Base-by-base conservation (phyloP, 2,797 vertebrate genomes). In the Tenualosa ilisha region DNA sequence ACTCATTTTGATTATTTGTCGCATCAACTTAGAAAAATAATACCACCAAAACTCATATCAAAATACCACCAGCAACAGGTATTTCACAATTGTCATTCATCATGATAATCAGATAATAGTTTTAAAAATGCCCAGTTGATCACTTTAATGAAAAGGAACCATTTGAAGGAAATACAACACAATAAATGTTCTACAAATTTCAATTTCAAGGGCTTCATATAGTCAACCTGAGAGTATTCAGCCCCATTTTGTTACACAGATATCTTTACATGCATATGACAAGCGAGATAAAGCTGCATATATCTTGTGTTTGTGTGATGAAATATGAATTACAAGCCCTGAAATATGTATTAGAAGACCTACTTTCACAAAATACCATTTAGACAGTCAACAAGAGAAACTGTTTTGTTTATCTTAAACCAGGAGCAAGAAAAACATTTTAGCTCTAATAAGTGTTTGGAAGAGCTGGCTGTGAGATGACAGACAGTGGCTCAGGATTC, bases 351-450 rank as follows among this genome's bases (percentile, higher is more conserved):
- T 56, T 56, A 72, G 31, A 31, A 24, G 81, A 82, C 81, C 46
- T n/a, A 24, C n/a, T 82, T 53, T 82, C 53, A 82, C 53, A 56
- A 82, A 49, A 40, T 82, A 37, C 15, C 37, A 46, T 8, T 20
- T 7, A 22, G 72, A 46, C 40, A 79, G 72, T 79, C 72, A 79
- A 46, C 72, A 79, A 79, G 72, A 79, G 72, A 79, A 46, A 22
- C 37, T 1, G 40, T 43, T 79, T 46, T 46, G 72, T 79, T 79
- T 22, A 22, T 17, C 72, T 40, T 43, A 79, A 79, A 79, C 37
- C 17, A 46, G 17, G 72, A 20, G 72, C 72, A 43, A 79, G 40
- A 79, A 3, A 17, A 79, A 79, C 40, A 46, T 46, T 43, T 79
- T 17, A 79, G 20, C 40, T 46, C 72, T 43, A 15, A 46, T 46